Conservation (phyloP, 2,797 vertebrate species). For the Cynodonichthys magdalenae region DNA sequence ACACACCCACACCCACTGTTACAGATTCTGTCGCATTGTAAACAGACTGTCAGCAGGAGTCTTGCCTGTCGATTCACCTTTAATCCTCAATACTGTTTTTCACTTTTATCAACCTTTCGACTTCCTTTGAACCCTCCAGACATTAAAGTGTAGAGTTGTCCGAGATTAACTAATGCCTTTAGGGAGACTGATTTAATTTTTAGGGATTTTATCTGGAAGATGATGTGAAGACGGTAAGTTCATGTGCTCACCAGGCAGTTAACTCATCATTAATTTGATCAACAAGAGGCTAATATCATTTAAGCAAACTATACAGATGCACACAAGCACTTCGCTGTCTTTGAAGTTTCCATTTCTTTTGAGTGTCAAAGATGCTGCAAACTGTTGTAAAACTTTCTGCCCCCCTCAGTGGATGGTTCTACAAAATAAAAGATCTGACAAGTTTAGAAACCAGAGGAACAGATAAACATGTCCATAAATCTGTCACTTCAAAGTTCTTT, state of each 20-base stretch:
- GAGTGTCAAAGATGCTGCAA: conserved; percentile 32
- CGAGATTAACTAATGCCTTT: conserved; percentile 38
- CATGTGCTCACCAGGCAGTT: conserved; percentile 66
- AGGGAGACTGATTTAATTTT: conserved; percentile 24
- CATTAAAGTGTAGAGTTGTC: conserved; percentile 36
- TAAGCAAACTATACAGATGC: conserved; percentile 7
- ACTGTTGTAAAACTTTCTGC: conserved; percentile 28
- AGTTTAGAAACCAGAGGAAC: conserved; percentile 30
- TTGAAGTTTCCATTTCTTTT: conserved; percentile 48
- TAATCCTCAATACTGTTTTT: conserved; percentile 36
- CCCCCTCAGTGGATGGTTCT: conserved; percentile 36
- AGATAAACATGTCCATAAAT: conserved; percentile 43
- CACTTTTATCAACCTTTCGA: conserved; percentile 44
- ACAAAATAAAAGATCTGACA: conserved; percentile 42
- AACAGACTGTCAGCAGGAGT: conserved; percentile 50
- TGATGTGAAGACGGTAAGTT: conserved; percentile 49
- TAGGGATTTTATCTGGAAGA: conserved; percentile 26
- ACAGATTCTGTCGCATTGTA: too few species aligned
- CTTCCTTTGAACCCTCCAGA: conserved; percentile 46
- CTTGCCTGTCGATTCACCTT: conserved; percentile 29
- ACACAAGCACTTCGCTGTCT: conserved; percentile 7
- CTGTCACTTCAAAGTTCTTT: conserved; percentile 52
- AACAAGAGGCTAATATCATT: conserved; percentile 65
- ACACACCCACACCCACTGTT: conserved; percentile 2
- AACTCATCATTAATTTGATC: conserved; percentile 64